Percentiles rank a stretch among this genome's conserved stretches.
These are phyloP conservation scores for Sarotherodon lohbergeri DNA, from an alignment of 2,113 vertebrate species.

Conservation along the genomic window DNA sequence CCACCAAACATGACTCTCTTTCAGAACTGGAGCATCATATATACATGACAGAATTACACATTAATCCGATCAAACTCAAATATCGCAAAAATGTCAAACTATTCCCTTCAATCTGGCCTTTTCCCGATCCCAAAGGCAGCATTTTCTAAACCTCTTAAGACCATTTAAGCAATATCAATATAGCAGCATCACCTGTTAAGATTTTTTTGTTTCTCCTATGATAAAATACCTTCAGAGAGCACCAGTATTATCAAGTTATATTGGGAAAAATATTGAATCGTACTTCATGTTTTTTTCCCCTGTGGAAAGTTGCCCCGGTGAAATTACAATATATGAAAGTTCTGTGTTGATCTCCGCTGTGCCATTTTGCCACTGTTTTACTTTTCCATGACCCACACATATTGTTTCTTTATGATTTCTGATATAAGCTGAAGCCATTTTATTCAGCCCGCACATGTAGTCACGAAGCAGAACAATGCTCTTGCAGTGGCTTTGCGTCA, in stretches of 20 bases:
- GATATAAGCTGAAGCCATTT: neutral
- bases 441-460: neutral
- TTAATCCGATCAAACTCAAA: neutral
- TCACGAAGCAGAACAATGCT: conserved; percentile 22
- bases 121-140: neutral
- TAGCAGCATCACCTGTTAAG: neutral
- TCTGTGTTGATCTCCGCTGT: neutral
- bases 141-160: neutral
- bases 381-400: conserved; percentile 13
- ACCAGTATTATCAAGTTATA: neutral
- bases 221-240: neutral
- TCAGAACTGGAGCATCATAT: neutral
- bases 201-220: neutral
- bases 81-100: neutral
- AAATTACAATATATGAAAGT: neutral
- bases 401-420: neutral
- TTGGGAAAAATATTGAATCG: neutral
- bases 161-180: neutral
- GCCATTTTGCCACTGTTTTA: conserved; percentile 2
- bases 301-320: neutral
- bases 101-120: neutral
- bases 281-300: neutral
- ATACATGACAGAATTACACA: neutral
- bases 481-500: conserved; percentile 20
- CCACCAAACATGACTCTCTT: neutral